Percentiles rank a stretch among this genome's conserved stretches.
Evolutionary conservation across 2,797 vertebrate species (phyloP).

Genomic region (Enteromius treurensis): DNA sequence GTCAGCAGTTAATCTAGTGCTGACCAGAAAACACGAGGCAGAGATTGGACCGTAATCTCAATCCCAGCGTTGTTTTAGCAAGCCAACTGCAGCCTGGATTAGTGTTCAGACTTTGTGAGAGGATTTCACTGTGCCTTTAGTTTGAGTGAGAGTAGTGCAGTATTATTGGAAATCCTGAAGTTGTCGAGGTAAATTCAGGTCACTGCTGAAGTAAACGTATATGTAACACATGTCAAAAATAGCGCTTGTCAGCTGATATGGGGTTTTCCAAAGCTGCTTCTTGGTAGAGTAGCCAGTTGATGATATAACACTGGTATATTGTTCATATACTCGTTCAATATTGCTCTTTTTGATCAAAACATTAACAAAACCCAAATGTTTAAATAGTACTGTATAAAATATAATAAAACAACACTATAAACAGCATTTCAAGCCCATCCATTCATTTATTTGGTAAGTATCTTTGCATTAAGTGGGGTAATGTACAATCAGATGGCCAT

Average conservation of each 20-base stretch:
- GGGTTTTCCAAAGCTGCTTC: conserved; percentile 18
- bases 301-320: not conserved
- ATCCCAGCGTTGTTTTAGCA: conserved; percentile 25
- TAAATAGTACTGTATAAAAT: not conserved
- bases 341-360: not conserved
- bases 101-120: conserved; percentile 20
- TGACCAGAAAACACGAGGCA: not conserved
- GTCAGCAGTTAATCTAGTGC: not conserved
- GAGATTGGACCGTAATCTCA: conserved; percentile 29
- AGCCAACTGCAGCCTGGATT: conserved; percentile 34
- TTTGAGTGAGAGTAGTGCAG: not conserved
- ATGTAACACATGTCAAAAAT: conserved; percentile 1
- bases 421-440: not conserved
- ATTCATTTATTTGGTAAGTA: not conserved
- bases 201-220: conserved; percentile 8
- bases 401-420: not conserved
- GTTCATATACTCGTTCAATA: not conserved
- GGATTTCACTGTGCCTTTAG: conserved; percentile 28
- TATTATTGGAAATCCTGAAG: not conserved
- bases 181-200: conserved; percentile 14
- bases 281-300: not conserved
- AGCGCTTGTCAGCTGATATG: conserved; percentile 12
- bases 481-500: not conserved
- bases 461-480: not conserved
- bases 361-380: not conserved